These are phyloP conservation scores for Stenolophus ochropezus DNA, from an alignment of 2,888 invertebrate species.

Conservation along the genomic window DNA sequence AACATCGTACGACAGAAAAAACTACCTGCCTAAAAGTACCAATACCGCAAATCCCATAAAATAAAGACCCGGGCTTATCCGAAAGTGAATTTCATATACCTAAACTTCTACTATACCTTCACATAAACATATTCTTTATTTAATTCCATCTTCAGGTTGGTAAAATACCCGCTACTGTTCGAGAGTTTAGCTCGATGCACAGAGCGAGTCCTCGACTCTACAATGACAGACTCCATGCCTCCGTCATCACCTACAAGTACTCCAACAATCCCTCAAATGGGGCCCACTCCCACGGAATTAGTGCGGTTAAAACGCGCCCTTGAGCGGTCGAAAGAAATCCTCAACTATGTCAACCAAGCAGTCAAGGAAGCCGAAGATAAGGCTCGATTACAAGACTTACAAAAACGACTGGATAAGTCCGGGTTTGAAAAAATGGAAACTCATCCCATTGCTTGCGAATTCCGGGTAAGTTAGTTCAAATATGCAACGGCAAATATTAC, in stretches of 20 bases:
- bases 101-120: too few species aligned
- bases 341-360: slow-evolving; percentile 88
- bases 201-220: slow-evolving; percentile 66
- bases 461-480: too few species aligned
- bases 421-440: slow-evolving; percentile 80
- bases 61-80: too few species aligned
- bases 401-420: slow-evolving; percentile 82
- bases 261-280: slow-evolving; percentile 46
- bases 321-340: slow-evolving; percentile 85
- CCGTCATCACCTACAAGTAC: slow-evolving; percentile 43
- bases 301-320: slow-evolving; percentile 81
- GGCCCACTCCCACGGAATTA: slow-evolving; percentile 74
- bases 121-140: too few species aligned
- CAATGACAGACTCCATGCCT: slow-evolving; percentile 61
- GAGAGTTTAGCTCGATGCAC: slow-evolving; percentile 86
- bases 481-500: too few species aligned
- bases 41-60: too few species aligned
- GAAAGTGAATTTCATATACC: too few species aligned
- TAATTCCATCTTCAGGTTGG: too few species aligned
- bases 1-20: too few species aligned
- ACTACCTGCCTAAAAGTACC: too few species aligned
- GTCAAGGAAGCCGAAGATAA: slow-evolving; percentile 88
- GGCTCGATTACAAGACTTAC: slow-evolving; percentile 82
- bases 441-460: slow-evolving; percentile 77
- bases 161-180: slow-evolving; percentile 92